phyloP scores from a whole-genome alignment of 2,797 vertebrate species.

The Acipenser ruthenus region DNA sequence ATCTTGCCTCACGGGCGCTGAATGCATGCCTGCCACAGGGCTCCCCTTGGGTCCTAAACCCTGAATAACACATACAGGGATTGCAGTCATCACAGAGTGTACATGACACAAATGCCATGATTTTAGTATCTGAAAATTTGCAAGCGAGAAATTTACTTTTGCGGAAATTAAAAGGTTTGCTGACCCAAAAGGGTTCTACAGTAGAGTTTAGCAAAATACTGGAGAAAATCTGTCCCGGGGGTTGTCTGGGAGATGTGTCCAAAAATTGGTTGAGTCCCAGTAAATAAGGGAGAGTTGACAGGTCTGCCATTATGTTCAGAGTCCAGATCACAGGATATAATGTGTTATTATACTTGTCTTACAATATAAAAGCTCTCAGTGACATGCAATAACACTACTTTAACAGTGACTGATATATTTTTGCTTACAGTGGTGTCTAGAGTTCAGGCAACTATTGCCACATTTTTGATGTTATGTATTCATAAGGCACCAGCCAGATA shows the following conservation, averaged over 20 bases:
- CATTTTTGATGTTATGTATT: slow-evolving; percentile 18
- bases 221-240: too few relatives aligned
- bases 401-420: slow-evolving; percentile 17
- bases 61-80: too few relatives aligned
- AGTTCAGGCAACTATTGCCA: slow-evolving; percentile 20
- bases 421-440: slow-evolving; percentile 18
- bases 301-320: slow-evolving; percentile 7
- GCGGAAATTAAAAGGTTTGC: neutral
- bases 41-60: too few relatives aligned
- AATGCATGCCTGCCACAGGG: too few relatives aligned
- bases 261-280: too few relatives aligned
- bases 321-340: slow-evolving; percentile 1
- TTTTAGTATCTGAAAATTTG: too few relatives aligned
- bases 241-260: too few relatives aligned
- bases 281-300: too few relatives aligned
- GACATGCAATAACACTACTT: slow-evolving; percentile 16
- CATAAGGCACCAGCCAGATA: slow-evolving; percentile 14
- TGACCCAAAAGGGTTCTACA: slow-evolving; percentile 1
- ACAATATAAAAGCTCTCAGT: slow-evolving; percentile 8
- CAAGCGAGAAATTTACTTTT: neutral
- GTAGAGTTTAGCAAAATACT: too few relatives aligned
- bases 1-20: too few relatives aligned
- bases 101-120: too few relatives aligned
- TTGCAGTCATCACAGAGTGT: too few relatives aligned
- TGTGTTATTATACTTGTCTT: slow-evolving; percentile 18